phyloP scores from a whole-genome alignment of 1,140 invertebrate species.

The Chironomus tepperi region DNA sequence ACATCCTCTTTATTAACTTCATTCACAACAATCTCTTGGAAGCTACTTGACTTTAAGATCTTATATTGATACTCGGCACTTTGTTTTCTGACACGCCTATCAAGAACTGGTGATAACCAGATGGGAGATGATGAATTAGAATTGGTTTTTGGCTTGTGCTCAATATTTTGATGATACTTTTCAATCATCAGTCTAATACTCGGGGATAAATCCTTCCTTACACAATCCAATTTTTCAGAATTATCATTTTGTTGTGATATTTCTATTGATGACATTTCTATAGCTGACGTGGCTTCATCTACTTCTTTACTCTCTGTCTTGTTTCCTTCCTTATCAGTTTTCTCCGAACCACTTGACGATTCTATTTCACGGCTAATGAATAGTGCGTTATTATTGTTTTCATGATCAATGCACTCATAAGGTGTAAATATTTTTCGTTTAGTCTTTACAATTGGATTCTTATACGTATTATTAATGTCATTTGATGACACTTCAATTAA shows the following conservation, averaged over 20 bases:
- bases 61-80: slow-evolving; percentile 49
- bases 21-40: slow-evolving; percentile 35
- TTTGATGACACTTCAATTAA: slow-evolving; percentile 29
- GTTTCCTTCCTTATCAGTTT: slow-evolving; percentile 32
- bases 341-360: slow-evolving; percentile 32
- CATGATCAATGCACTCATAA: slow-evolving; percentile 45
- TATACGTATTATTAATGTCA: slow-evolving; percentile 33
- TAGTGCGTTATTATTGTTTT: slow-evolving; percentile 40
- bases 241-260: slow-evolving; percentile 41
- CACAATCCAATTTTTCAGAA: slow-evolving; percentile 38
- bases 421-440: slow-evolving; percentile 67
- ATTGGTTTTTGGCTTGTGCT: slow-evolving; percentile 41
- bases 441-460: slow-evolving; percentile 62
- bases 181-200: slow-evolving; percentile 58
- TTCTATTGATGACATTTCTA: slow-evolving; percentile 28
- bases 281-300: slow-evolving; percentile 38
- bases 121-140: slow-evolving; percentile 49
- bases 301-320: slow-evolving; percentile 25
- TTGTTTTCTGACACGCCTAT: slow-evolving; percentile 46
- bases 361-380: slow-evolving; percentile 13
- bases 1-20: background rate
- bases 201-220: slow-evolving; percentile 51
- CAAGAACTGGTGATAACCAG: slow-evolving; percentile 49
- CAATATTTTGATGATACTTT: slow-evolving; percentile 44
- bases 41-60: slow-evolving; percentile 49